These are phyloP conservation scores for Prionailurus viverrinus DNA, from an alignment of 2,113 vertebrate species.

Conservation along the genomic window DNA sequence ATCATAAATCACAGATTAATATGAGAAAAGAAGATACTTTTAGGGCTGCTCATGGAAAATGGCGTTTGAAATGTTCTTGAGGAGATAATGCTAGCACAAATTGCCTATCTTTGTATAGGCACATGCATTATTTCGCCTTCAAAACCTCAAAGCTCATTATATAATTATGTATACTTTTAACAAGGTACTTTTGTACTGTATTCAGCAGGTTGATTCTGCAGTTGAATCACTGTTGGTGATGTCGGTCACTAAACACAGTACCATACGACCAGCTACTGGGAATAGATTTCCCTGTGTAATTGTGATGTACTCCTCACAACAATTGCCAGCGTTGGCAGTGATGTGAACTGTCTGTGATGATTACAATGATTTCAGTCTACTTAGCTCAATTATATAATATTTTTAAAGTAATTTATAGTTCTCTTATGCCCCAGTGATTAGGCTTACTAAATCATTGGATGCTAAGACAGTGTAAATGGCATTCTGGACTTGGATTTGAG, in stretches of 20 bases:
- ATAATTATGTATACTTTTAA: background rate
- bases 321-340: background rate
- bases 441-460: background rate
- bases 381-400: background rate
- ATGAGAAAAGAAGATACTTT: conserved; percentile 1
- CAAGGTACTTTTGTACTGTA: background rate
- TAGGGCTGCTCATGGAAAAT: background rate
- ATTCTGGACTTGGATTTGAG: background rate
- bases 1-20: conserved; percentile 55
- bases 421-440: background rate
- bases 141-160: background rate
- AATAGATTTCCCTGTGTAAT: background rate
- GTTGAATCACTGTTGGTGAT: background rate
- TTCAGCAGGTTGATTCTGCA: background rate
- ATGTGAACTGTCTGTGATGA: background rate
- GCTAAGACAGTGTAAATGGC: background rate
- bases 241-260: background rate
- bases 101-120: background rate
- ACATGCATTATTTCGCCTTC: background rate
- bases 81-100: background rate
- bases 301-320: background rate
- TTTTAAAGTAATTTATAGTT: background rate
- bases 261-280: background rate
- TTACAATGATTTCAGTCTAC: conserved; percentile 11
- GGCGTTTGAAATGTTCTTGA: background rate